Evolutionary conservation across 2,888 invertebrate genomes (phyloP).

Genomic region (Thecophora atra): DNA sequence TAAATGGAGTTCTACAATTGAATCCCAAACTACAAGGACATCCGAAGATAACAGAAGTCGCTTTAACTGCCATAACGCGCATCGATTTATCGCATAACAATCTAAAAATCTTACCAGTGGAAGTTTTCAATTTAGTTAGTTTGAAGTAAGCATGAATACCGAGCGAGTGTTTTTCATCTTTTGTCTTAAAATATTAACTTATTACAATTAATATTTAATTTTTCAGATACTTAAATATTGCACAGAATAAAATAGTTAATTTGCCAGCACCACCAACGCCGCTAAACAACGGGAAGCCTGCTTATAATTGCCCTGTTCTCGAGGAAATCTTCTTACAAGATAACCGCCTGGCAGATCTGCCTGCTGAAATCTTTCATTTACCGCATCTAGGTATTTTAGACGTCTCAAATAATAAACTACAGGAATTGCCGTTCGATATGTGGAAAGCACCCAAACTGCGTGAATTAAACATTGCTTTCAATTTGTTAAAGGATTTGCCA

Average conservation of each 20-base stretch:
- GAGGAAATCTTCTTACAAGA: conserved; percentile 94
- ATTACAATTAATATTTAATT: neutral
- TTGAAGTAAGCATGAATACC: conserved; percentile 69
- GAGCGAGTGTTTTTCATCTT: too few relatives aligned
- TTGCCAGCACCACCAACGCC: conserved; percentile 69
- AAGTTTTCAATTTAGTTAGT: conserved; percentile 85
- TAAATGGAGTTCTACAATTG: conserved; percentile 82
- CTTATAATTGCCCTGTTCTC: conserved; percentile 78
- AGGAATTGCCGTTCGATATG: conserved; percentile 81
- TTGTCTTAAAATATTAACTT: too few relatives aligned
- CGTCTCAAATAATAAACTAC: conserved; percentile 93
- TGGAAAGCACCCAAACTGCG: conserved; percentile 88
- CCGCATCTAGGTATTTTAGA: conserved; percentile 84
- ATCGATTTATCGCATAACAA: conserved; percentile 93
- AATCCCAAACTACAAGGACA: conserved; percentile 83
- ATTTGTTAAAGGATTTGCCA: conserved; percentile 82
- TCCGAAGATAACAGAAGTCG: conserved; percentile 73
- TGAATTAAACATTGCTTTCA: conserved; percentile 89
- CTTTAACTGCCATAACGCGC: conserved; percentile 91
- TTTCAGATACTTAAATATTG: conserved; percentile 80
- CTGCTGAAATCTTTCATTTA: conserved; percentile 82
- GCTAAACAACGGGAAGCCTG: conserved; percentile 44
- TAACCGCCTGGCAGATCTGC: conserved; percentile 84
- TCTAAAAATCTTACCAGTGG: conserved; percentile 79
- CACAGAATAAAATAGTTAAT: conserved; percentile 87